Conservation (phyloP, 1,140 invertebrate species). For the Drosophila busckii region DNA sequence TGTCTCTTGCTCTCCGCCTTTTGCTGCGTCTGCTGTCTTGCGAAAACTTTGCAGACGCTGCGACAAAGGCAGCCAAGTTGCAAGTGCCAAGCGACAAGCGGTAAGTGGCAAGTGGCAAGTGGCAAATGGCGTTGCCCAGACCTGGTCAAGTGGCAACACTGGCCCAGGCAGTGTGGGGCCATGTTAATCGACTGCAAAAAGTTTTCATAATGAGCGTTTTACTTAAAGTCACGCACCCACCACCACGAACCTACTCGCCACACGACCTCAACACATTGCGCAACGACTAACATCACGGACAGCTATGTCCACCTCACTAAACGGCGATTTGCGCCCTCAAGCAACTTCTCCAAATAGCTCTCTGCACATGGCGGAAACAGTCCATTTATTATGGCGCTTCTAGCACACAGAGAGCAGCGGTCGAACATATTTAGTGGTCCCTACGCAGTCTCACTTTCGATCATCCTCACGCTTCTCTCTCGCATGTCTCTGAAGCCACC, state of each 20-base stretch:
- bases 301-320: too few relatives aligned
- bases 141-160: slow-evolving; percentile 48
- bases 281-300: too few relatives aligned
- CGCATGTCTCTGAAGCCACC: too few relatives aligned
- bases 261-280: too few relatives aligned
- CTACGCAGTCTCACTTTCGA: too few relatives aligned
- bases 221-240: slow-evolving; percentile 26
- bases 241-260: slow-evolving; percentile 2
- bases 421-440: too few relatives aligned
- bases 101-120: slow-evolving; percentile 11
- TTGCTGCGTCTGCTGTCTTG: slow-evolving; percentile 24
- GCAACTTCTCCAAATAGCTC: too few relatives aligned
- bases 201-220: slow-evolving; percentile 61
- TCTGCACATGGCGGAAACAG: too few relatives aligned
- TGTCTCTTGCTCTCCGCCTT: not conserved
- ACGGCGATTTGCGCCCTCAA: too few relatives aligned
- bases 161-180: not conserved
- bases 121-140: slow-evolving; percentile 3
- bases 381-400: too few relatives aligned
- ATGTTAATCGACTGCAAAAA: slow-evolving; percentile 56
- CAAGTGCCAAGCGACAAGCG: slow-evolving; percentile 11
- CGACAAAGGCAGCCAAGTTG: slow-evolving; percentile 51
- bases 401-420: too few relatives aligned
- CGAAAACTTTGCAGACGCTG: slow-evolving; percentile 72
- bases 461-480: too few relatives aligned